Percentiles rank a stretch among this genome's conserved stretches.
Conservation (phyloP, 2,797 vertebrate species). For the Phataginus tetradactyla region DNA sequence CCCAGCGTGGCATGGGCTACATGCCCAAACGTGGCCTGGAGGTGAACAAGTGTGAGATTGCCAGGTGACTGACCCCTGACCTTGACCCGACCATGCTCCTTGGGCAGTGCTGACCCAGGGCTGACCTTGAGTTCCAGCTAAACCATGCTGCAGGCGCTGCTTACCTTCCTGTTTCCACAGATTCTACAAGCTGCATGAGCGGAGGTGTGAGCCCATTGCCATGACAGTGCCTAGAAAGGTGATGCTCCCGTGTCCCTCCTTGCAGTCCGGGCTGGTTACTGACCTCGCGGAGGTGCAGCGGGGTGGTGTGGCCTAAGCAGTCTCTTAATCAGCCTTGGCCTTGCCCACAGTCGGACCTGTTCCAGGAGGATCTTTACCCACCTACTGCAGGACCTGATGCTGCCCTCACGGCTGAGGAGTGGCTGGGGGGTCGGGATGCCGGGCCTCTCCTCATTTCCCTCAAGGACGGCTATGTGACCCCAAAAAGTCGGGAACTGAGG, state of each 20-base stretch:
- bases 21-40: slow-evolving; percentile 96
- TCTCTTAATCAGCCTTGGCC: slow-evolving; percentile 3
- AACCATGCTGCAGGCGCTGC: fast-evolving
- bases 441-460: slow-evolving; percentile 94
- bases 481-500: slow-evolving; percentile 93
- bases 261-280: background rate
- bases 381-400: slow-evolving; percentile 93
- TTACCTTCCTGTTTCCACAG: slow-evolving; percentile 81
- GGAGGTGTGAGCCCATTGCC: slow-evolving; percentile 93
- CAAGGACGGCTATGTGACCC: slow-evolving; percentile 91
- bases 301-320: background rate
- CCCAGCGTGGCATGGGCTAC: slow-evolving; percentile 94
- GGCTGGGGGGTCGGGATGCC: slow-evolving; percentile 92
- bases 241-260: background rate
- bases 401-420: slow-evolving; percentile 93
- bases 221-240: slow-evolving; percentile 97
- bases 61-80: slow-evolving; percentile 86
- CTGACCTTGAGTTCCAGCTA: background rate
- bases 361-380: slow-evolving; percentile 96
- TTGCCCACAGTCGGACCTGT: slow-evolving; percentile 93
- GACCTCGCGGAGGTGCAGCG: background rate
- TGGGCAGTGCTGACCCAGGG: background rate
- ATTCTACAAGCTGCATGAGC: slow-evolving; percentile 95
- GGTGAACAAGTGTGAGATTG: slow-evolving; percentile 96
- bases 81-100: background rate